Base-by-base conservation (phyloP, 2,113 vertebrate genomes). In the Alexandromys fortis region DNA sequence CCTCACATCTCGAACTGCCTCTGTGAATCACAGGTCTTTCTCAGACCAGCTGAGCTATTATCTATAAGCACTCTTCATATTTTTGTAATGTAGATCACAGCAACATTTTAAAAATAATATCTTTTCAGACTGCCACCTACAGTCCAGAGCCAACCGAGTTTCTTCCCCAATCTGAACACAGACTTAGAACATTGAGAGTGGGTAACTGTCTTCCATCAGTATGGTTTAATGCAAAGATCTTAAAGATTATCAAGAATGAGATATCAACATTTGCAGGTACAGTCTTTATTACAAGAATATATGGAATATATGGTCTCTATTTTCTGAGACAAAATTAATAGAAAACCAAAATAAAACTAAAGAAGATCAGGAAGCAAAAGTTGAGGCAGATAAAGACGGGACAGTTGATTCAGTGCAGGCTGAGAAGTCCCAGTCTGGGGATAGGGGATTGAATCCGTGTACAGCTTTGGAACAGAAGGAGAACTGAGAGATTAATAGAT, bases 401-500 rank as follows among this genome's bases (percentile, higher is more conserved):
- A 65, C 67, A 86, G 61, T 38, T 73, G 49, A 90, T 67, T 94
- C 55, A 81, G 55, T 90, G 3, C 35, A 58, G 76, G 38, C 75
- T 96, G 94, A 93, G 73, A 96, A 94, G 73, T 2, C 72, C 76
- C 79, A 75, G 79, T 94, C 52, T 94, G 93, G 95, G 88, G 93
- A 90, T 94, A 92, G 6, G 77, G n/a, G 77, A 86, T 70, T 88
- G 72, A 73, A 82, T 86, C 79, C 13, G 9, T 52, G 86, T 30
- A 83, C 35, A 65, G 67, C 95, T 93, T 49, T 75, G 81, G 72
- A 95, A 72, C 82, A 90, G 7, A 49, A 70, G n/a, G 79, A 95
- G 97, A 97, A 97, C 96, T 94, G 90, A 97, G 94, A 97, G 97
- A 95, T 75, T 98, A 94, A 75, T n/a, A 95, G 95, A 96, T 97